Conservation (phyloP, 2,113 vertebrate genomes). For the Panurus biarmicus region DNA sequence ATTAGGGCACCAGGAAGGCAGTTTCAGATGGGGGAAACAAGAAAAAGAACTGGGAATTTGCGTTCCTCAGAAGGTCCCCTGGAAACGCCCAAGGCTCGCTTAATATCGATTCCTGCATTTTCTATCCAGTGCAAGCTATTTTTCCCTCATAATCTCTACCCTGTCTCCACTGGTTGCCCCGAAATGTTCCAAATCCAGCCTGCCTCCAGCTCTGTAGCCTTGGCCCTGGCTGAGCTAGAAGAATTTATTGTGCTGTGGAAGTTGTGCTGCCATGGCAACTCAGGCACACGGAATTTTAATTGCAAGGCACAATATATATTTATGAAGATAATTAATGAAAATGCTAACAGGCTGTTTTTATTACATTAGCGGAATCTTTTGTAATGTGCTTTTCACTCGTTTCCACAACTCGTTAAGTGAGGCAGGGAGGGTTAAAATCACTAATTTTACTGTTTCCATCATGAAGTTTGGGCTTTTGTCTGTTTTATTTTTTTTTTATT, state of each 20-base stretch:
- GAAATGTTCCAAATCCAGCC: neutral
- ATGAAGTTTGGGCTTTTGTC: neutral
- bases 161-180: neutral
- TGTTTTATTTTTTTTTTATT: neutral
- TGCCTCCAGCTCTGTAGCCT: neutral
- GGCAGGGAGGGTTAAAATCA: neutral
- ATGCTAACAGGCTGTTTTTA: neutral
- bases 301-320: conserved; percentile 37
- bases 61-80: neutral
- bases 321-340: conserved; percentile 55
- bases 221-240: conserved; percentile 13
- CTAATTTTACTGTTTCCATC: neutral
- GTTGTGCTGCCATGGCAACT: conserved; percentile 67
- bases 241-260: conserved; percentile 50
- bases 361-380: neutral
- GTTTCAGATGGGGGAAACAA: neutral
- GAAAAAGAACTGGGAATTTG: neutral
- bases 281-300: conserved; percentile 61
- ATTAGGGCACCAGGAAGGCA: neutral
- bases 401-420: neutral
- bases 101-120: neutral
- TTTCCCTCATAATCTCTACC: neutral
- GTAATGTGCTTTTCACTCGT: neutral
- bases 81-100: neutral
- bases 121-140: neutral